Percentiles rank a stretch among this genome's conserved stretches.
These are phyloP conservation scores for Micromussa lordhowensis DNA, from an alignment of 92 coral and sea anemone species.

Conservation along the genomic window DNA sequence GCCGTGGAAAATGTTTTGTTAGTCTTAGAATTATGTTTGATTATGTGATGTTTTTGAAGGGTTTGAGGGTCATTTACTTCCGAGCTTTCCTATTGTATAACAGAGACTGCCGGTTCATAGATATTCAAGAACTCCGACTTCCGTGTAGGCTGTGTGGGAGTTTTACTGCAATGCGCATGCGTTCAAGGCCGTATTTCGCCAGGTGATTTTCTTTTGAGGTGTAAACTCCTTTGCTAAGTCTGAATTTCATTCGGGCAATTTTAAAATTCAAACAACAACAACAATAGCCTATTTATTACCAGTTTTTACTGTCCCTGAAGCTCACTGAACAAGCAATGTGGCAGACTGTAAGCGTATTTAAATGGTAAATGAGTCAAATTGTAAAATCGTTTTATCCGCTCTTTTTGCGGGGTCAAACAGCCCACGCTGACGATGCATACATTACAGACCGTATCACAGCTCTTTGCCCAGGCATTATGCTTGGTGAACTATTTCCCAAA, in stretches of 20 bases:
- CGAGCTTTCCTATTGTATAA: not conserved
- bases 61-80: not conserved
- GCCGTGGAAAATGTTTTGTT: not conserved
- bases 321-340: not conserved
- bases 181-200: not conserved
- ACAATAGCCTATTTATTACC: not conserved
- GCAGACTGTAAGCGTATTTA: not conserved
- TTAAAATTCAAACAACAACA: not conserved
- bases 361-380: not conserved
- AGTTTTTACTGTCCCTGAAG: not conserved
- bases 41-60: not conserved
- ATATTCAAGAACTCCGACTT: not conserved
- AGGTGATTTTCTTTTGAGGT: not conserved
- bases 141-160: slow-evolving; percentile 52
- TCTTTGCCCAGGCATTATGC: not conserved
- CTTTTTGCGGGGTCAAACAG: not conserved
- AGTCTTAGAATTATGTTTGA: not conserved
- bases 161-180: slow-evolving; percentile 23
- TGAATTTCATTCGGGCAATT: not conserved
- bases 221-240: not conserved
- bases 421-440: slow-evolving; percentile 18
- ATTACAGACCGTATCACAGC: not conserved
- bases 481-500: no score
- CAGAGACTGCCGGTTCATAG: slow-evolving; percentile 25
- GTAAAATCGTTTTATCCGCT: not conserved